Evolutionary conservation across 2,888 invertebrate genomes (phyloP), one percentile per base, ranked within the genome.

Genomic region (Poecilobothrus nobilitatus): DNA sequence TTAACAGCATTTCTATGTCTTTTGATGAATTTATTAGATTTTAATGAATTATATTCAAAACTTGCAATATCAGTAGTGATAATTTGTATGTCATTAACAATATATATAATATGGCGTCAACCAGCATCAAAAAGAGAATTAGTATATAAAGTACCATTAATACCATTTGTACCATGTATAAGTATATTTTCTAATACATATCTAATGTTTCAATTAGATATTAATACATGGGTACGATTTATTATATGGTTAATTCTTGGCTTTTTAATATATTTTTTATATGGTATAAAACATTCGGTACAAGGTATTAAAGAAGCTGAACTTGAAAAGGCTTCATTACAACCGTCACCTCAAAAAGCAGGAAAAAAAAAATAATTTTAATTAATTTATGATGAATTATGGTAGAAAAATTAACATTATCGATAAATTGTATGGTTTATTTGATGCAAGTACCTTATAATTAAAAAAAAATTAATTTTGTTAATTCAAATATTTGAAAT

Each of bases 161-260:
- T 96, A 12, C 96, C 96, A 0, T 79, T 91, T 65, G 84, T 96
- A 72, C 95, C 96, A 4, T 90, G 89, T 75, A 77, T 93, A 8
- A 94, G 94, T 80, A 88, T 94, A 64, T 87, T 94, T 72, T 89
- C 93, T 76, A 97, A 97, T 82, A 83, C 94, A 67, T 95, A 94
- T 81, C 84, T 97, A 68, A 96, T 96, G 95, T 86, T 93, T 75
- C 92, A 94, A 82, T 83, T 97, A 71, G 92, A 94, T 78, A 75
- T 85, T 67, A 86, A 88, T 76, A 96, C 96, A 2, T 96, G 96
- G 96, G 87, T 94, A 70, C 85, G 95, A 76, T 95, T 96, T 82
- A 83, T 86, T 68, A 85, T 92, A 20, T 97, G 96, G 96, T 86
- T 97, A 74, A 77, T 84, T 9, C 82, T 95, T 70, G 96, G 95